Evolutionary conservation across 1,140 invertebrate genomes (phyloP).

Genomic region (Brachionus koreanus): DNA sequence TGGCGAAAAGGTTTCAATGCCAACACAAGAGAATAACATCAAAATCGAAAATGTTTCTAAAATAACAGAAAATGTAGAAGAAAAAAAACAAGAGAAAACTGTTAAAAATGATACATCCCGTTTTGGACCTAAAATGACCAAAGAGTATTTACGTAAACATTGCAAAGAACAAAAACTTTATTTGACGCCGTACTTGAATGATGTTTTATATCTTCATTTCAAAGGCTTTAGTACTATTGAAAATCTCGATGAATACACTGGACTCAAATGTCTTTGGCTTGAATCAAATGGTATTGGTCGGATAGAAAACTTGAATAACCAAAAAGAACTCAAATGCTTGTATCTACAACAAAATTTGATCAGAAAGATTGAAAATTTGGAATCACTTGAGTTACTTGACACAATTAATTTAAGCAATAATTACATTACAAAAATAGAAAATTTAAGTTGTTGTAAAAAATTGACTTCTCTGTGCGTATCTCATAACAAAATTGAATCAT

Average conservation of each 20-base stretch:
- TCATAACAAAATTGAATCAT: slow-evolving; percentile 72
- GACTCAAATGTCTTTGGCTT: slow-evolving; percentile 82
- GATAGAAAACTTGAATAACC: slow-evolving; percentile 77
- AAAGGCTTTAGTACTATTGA: slow-evolving; percentile 83
- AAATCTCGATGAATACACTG: slow-evolving; percentile 85
- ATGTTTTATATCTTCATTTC: slow-evolving; percentile 87
- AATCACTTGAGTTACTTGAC: slow-evolving; percentile 68
- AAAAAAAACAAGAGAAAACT: background rate
- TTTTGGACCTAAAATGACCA: slow-evolving; percentile 50
- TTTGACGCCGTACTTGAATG: slow-evolving; percentile 79
- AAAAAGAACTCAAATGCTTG: slow-evolving; percentile 71
- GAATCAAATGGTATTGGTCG: slow-evolving; percentile 81
- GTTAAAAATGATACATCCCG: background rate
- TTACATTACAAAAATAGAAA: slow-evolving; percentile 74
- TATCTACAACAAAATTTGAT: slow-evolving; percentile 85
- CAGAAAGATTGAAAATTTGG: slow-evolving; percentile 77
- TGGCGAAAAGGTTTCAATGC: background rate
- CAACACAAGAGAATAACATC: background rate
- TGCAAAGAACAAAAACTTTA: slow-evolving; percentile 82
- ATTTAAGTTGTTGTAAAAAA: slow-evolving; percentile 64
- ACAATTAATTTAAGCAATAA: slow-evolving; percentile 83
- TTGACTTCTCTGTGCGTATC: slow-evolving; percentile 66
- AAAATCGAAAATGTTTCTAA: background rate
- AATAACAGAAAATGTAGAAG: background rate
- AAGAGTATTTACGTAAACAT: slow-evolving; percentile 66